Evolutionary conservation across 1,140 invertebrate genomes (phyloP).

Genomic region (Scaptodrosophila lebanonensis): DNA sequence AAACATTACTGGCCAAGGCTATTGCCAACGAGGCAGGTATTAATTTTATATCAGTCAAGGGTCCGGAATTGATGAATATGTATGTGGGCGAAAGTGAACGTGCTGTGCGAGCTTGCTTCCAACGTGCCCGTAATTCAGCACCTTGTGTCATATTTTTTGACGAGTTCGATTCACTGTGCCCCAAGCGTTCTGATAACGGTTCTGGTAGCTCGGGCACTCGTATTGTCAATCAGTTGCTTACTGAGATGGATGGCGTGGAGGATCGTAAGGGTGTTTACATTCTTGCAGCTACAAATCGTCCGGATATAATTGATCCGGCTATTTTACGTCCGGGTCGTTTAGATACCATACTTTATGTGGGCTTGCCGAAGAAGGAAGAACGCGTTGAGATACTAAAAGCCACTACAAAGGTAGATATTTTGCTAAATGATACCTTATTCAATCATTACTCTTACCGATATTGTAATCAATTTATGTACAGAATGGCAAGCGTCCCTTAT

Average conservation of each 20-base stretch:
- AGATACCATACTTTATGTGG: conserved; percentile 96
- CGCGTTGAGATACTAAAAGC: conserved; percentile 92
- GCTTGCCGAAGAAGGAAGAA: conserved; percentile 88
- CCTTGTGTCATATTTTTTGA: conserved; percentile 99
- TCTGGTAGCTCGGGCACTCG: conserved; percentile 86
- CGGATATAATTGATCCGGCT: conserved; percentile 98
- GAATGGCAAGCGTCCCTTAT: conserved; percentile 86
- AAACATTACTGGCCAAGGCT: conserved; percentile 95
- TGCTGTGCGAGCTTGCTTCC: conserved; percentile 95
- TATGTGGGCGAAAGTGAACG: conserved; percentile 99
- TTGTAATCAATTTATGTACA: conserved; percentile 60
- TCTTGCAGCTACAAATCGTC: conserved; percentile 97
- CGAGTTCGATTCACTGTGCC: conserved; percentile 98
- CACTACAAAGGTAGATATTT: conserved; percentile 87
- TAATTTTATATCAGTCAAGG: conserved; percentile 98
- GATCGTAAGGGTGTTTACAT: conserved; percentile 93
- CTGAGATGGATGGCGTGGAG: conserved; percentile 99
- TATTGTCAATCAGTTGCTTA: conserved; percentile 97
- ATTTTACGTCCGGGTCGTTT: conserved; percentile 95
- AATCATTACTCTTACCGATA: not conserved
- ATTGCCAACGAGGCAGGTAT: conserved; percentile 97
- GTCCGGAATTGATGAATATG: conserved; percentile 97
- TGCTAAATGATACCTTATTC: conserved; percentile 10
- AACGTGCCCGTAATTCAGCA: conserved; percentile 93
- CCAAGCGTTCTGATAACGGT: conserved; percentile 87